These are phyloP conservation scores for Zygaena filipendulae DNA, from an alignment of 2,888 invertebrate species.

Conservation along the genomic window DNA sequence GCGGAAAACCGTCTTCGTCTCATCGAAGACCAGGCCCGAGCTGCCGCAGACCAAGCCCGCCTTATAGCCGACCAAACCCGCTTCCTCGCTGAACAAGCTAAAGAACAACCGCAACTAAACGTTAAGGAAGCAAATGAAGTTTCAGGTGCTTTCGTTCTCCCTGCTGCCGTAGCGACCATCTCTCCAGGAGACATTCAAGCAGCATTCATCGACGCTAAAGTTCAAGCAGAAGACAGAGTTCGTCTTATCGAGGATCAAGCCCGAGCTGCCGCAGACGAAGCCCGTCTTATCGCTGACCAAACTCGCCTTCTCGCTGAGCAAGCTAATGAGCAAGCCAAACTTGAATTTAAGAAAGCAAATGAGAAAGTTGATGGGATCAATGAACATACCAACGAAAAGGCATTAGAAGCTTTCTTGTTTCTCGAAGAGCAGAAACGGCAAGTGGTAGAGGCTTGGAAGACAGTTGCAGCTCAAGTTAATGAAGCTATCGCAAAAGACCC, in stretches of 20 bases:
- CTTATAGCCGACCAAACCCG: no score
- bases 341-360: no score
- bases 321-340: slow-evolving; percentile 27
- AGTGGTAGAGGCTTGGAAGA: slow-evolving; percentile 38
- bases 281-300: no score
- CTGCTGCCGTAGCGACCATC: slow-evolving; percentile 30
- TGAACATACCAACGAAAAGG: slow-evolving; percentile 26
- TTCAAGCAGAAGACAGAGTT: no score
- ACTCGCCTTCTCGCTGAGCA: slow-evolving; percentile 30
- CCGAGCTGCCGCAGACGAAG: slow-evolving; percentile 34
- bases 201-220: slow-evolving; percentile 46
- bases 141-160: no score
- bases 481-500: slow-evolving; percentile 35
- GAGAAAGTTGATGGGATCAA: slow-evolving; percentile 28
- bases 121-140: no score
- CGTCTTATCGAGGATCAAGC: no score
- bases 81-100: slow-evolving; percentile 26
- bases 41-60: slow-evolving; percentile 35
- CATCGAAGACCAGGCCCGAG: slow-evolving; percentile 28
- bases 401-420: slow-evolving; percentile 31
- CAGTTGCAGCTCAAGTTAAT: slow-evolving; percentile 41
- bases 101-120: slow-evolving; percentile 29
- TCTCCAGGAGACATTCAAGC: slow-evolving; percentile 49
- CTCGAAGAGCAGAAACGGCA: slow-evolving; percentile 54
- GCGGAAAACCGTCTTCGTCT: no score